Evolutionary conservation across 2,113 vertebrate genomes (phyloP).

Genomic region (Plectropomus leopardus): DNA sequence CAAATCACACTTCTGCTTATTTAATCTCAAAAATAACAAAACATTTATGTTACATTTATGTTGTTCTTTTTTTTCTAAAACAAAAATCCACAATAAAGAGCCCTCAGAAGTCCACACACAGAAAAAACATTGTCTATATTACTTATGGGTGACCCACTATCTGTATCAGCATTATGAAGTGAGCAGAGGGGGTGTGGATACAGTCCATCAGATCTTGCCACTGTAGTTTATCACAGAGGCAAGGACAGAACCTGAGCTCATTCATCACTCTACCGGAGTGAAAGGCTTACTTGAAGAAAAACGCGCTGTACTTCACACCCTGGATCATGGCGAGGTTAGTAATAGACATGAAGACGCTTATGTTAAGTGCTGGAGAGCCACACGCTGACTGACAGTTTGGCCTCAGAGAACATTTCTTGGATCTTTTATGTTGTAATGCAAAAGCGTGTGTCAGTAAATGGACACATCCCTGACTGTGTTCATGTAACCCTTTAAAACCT

Average conservation of each 20-base stretch:
- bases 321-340: too few relatives aligned
- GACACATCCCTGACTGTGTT: not conserved
- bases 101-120: not conserved
- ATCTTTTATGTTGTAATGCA: not conserved
- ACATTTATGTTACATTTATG: not conserved
- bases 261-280: not conserved
- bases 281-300: not conserved
- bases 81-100: too few relatives aligned
- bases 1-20: not conserved
- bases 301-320: too few relatives aligned
- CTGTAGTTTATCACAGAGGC: slow-evolving; percentile 2
- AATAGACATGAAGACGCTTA: not conserved
- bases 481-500: too few relatives aligned
- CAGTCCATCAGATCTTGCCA: not conserved
- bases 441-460: not conserved
- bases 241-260: slow-evolving; percentile 18
- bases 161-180: slow-evolving; percentile 4
- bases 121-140: not conserved
- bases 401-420: not conserved
- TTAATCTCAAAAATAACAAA: not conserved
- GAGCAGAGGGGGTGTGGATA: not conserved
- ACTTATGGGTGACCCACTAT: not conserved
- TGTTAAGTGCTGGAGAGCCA: not conserved
- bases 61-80: not conserved
- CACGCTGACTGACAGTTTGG: not conserved